Conservation (phyloP, 2,888 invertebrate species). For the Dynastes tityus region DNA sequence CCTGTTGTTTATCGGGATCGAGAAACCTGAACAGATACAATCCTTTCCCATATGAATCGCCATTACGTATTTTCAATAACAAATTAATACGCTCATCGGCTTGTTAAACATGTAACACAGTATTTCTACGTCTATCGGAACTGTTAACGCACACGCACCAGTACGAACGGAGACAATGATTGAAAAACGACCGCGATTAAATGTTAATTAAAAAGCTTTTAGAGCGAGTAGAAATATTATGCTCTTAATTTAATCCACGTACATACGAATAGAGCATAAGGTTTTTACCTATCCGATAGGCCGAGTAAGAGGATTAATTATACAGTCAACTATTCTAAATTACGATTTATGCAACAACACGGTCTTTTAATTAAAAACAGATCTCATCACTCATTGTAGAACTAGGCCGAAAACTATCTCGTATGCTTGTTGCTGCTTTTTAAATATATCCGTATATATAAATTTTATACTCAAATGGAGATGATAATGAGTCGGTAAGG, state of each 20-base stretch:
- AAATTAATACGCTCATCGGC: background rate
- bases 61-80: background rate
- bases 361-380: conserved; percentile 43
- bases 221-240: conserved; percentile 33
- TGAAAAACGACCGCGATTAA: conserved; percentile 13
- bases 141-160: conserved; percentile 14
- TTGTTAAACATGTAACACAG: background rate
- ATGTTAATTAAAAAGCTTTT: conserved; percentile 45
- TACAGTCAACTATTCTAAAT: conserved; percentile 41
- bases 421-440: conserved; percentile 26
- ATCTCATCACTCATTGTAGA: conserved; percentile 46
- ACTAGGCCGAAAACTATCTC: conserved; percentile 46
- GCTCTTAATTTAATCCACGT: conserved; percentile 39
- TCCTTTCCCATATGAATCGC: background rate
- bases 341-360: conserved; percentile 46
- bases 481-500: conserved; percentile 36
- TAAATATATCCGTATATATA: conserved; percentile 30
- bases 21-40: too few species aligned
- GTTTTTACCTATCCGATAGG: conserved; percentile 16
- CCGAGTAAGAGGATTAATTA: conserved; percentile 38
- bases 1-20: too few species aligned
- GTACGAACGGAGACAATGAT: conserved; percentile 27
- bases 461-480: conserved; percentile 41
- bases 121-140: conserved; percentile 11
- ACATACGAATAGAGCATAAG: conserved; percentile 12